phyloP scores from a whole-genome alignment of 2,113 vertebrate species.

The Prietella phreatophila region DNA sequence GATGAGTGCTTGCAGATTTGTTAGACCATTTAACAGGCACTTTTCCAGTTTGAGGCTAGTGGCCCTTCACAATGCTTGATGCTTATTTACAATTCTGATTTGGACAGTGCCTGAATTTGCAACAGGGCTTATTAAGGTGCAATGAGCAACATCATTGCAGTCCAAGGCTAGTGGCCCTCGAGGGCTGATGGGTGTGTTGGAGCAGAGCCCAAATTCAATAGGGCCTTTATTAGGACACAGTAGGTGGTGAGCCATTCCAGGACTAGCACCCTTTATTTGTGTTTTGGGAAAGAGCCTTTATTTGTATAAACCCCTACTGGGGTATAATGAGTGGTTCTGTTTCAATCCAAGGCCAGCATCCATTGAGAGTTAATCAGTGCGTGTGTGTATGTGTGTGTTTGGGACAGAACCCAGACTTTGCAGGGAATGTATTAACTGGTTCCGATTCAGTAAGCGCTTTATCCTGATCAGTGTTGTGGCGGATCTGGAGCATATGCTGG shows the following conservation, averaged over 20 bases:
- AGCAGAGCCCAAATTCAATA: background rate
- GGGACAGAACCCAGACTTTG: background rate
- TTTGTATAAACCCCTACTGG: background rate
- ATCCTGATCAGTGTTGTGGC: background rate
- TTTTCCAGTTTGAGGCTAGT: background rate
- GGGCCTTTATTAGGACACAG: background rate
- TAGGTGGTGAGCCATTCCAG: background rate
- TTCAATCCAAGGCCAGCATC: background rate
- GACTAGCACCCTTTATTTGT: background rate
- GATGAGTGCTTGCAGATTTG: conserved; percentile 11
- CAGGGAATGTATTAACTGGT: background rate
- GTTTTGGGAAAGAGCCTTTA: background rate
- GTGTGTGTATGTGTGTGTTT: conserved; percentile 12
- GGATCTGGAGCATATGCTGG: background rate
- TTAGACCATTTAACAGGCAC: background rate
- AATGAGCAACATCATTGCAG: background rate
- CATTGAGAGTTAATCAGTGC: background rate
- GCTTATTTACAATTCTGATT: background rate
- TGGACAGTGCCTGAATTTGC: background rate
- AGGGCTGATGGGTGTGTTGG: conserved; percentile 1
- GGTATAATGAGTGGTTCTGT: background rate
- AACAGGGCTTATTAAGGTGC: background rate
- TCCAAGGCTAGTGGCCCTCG: background rate
- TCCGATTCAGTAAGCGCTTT: background rate
- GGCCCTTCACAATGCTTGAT: background rate